Base-by-base conservation (phyloP, 2,113 vertebrate species). In the Labrus mixtus region DNA sequence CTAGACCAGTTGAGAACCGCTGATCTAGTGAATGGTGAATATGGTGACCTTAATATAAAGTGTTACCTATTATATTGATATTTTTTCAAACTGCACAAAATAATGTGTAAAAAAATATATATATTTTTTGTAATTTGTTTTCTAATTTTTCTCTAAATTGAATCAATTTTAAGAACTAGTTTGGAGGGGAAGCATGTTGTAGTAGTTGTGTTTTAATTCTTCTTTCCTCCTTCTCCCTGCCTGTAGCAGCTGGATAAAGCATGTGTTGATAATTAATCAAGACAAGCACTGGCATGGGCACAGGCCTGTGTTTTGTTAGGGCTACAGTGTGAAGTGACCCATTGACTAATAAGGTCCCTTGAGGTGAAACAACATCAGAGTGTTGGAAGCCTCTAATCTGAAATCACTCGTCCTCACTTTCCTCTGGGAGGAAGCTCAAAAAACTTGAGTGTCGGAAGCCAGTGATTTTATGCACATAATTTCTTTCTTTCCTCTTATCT, bases 261-360 rank as follows among this genome's bases (percentile, higher is more conserved):
- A 69, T 62, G 78, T 78, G 85, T 76, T 88, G 87, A 82, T 91
- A 88, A 91, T 91, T 91, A 90, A 90, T 93, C 80, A 89, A 83
- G 82, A 87, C 85, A 84, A 73, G 73, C 78, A 85, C 77, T 87
- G 81, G 84, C 81, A 73, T 45, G 45, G 56, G 72, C 73, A 67
- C 78, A 76, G 65, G 75, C 83, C 76, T 87, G 37, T 77, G 74
- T 82, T 79, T 79, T 76, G 76, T 81, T 81, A 17, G 69, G 71
- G 78, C 74, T 88, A 63, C 61, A 75, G 69, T 73, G 82, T 68
- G 81, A 66, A 72, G 83, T 91, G 90, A 91, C 89, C 89, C 85
- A 70, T 74, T 56, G 23, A 60, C 85, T 90, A 90, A 91, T 87
- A 89, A 88, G 82, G 82, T 89, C 88, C 79, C 84, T 51, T 10